Evolutionary conservation across 2,797 vertebrate species (phyloP).

Genomic region (Sternotherus odoratus): DNA sequence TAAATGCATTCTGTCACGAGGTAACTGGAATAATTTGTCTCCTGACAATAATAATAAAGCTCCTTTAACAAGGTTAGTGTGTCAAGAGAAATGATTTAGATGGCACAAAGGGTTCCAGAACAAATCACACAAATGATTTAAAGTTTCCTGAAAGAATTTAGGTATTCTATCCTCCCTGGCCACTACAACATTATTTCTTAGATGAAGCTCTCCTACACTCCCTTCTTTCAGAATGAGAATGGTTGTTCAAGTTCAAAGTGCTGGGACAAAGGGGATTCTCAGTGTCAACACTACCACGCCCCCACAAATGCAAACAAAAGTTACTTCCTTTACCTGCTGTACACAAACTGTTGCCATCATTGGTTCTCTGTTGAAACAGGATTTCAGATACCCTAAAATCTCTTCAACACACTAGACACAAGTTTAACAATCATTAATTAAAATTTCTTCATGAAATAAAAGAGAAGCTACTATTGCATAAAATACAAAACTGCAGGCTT

Average conservation of each 20-base stretch:
- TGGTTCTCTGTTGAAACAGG: constrained; percentile 95
- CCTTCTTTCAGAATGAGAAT: background rate
- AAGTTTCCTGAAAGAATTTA: background rate
- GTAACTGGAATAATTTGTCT: background rate
- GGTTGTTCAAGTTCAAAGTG: rapidly evolving
- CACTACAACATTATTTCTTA: background rate
- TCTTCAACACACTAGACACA: constrained; percentile 94
- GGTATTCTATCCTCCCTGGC: background rate
- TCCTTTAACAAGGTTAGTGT: background rate
- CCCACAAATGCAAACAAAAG: background rate
- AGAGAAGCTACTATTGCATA: background rate
- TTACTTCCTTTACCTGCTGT: constrained; percentile 89
- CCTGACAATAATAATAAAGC: background rate
- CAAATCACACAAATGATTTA: background rate
- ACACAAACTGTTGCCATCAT: constrained; percentile 97
- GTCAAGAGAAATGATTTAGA: background rate
- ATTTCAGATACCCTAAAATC: constrained; percentile 94
- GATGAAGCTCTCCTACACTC: rapidly evolving
- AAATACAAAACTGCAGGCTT: background rate
- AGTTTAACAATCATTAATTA: background rate
- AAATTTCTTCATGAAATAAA: background rate
- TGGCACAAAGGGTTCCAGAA: background rate
- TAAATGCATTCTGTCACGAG: background rate
- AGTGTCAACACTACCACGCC: background rate
- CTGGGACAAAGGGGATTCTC: background rate